phyloP scores from a whole-genome alignment of 2,113 vertebrate genomes.

The Trogon surrucura region DNA sequence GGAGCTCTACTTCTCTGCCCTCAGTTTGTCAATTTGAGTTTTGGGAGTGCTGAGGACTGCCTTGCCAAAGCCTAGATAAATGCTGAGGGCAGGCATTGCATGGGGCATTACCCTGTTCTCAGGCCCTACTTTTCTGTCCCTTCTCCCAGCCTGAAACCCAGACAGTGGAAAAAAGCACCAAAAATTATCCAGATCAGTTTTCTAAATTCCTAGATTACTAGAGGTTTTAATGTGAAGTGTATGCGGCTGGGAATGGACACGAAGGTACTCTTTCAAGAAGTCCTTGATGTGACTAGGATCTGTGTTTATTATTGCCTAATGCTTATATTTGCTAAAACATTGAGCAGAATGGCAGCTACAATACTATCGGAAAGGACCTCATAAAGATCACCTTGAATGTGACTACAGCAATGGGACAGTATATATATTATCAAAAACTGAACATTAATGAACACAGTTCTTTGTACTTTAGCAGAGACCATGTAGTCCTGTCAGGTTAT shows the following conservation, averaged over 20 bases:
- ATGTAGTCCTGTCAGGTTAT: not conserved
- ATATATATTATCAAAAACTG: not conserved
- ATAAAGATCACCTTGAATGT: not conserved
- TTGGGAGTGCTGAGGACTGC: not conserved
- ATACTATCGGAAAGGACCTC: not conserved
- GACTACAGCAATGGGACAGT: not conserved
- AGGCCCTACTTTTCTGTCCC: not conserved
- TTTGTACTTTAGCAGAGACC: not conserved
- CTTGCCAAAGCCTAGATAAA: not conserved
- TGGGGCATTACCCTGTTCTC: not conserved
- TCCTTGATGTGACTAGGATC: not conserved
- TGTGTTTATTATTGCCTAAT: not conserved
- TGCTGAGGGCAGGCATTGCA: not conserved
- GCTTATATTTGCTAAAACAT: not conserved
- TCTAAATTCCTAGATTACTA: not conserved
- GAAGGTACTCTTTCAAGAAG: not conserved
- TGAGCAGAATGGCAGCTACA: not conserved
- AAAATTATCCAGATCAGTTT: not conserved
- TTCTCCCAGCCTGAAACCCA: not conserved
- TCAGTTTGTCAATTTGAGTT: not conserved
- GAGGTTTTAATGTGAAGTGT: not conserved
- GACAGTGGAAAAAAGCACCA: slow-evolving; percentile 5
- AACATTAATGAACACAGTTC: not conserved
- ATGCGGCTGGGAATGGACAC: not conserved
- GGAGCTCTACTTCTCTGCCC: not conserved